phyloP scores from a whole-genome alignment of 1,140 invertebrate species.

The Lasioglossum baleicum region DNA sequence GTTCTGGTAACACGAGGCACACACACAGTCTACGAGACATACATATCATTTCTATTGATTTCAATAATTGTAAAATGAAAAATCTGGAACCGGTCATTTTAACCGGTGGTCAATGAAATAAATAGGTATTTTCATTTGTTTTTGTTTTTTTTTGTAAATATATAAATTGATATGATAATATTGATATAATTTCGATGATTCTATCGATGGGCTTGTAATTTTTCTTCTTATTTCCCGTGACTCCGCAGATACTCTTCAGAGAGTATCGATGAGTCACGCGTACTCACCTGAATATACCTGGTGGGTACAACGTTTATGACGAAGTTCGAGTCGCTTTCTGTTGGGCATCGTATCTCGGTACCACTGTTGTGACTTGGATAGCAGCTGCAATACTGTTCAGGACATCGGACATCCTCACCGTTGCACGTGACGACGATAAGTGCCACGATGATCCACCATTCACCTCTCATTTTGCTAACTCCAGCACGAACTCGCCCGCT shows the following conservation, averaged over 20 bases:
- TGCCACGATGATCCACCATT: background rate
- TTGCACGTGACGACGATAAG: background rate
- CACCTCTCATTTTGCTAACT: conserved; percentile 13
- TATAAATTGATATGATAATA: too few species aligned
- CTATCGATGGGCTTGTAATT: background rate
- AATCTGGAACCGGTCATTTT: too few species aligned
- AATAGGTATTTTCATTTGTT: too few species aligned
- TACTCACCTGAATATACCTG: conserved; percentile 47
- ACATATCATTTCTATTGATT: too few species aligned
- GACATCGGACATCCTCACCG: conserved; percentile 21
- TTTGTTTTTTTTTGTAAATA: too few species aligned
- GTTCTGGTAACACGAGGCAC: too few species aligned
- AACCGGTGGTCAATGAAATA: too few species aligned
- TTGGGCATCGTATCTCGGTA: conserved; percentile 49
- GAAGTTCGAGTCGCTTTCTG: conserved; percentile 32
- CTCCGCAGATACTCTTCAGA: background rate
- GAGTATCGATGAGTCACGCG: conserved; percentile 6
- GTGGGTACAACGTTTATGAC: conserved; percentile 43
- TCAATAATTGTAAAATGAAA: too few species aligned
- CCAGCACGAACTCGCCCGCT: background rate
- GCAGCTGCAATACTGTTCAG: conserved; percentile 27
- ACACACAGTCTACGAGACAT: too few species aligned
- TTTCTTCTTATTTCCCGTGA: background rate
- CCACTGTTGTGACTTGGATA: background rate
- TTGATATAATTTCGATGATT: too few species aligned